Evolutionary conservation across 2,888 invertebrate genomes (phyloP), one percentile per base, ranked within the genome.

Genomic region (Andrena praecox): DNA sequence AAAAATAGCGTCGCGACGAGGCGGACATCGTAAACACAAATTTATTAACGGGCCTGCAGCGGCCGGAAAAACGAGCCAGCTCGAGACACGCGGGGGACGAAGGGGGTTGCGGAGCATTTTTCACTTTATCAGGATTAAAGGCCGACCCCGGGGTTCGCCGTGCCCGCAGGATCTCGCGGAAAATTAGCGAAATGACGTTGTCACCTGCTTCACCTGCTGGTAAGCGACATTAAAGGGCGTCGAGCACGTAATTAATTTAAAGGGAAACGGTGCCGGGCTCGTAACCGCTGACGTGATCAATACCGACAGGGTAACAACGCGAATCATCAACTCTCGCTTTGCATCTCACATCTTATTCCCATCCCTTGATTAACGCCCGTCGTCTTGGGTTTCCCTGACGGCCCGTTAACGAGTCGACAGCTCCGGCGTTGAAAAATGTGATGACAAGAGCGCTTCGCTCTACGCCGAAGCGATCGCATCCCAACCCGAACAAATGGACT

Each of bases 11-110:
- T 16, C 70, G 79, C 76, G 76, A 80, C 84, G 74, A 78, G 76
- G 56, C 81, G 86, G 90, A 87, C 87, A 81, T 83, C 84, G 89
- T 91, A 91, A 92, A 92, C 87, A 91, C 88, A 90, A 91, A 92
- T 92, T 92, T 92, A 92, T 91, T 92, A 92, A 91, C 88, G 89
- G 87, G 80, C 75, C 86, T 72, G 67, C 84, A 59, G 68, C 77
- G 76, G 71, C 77, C 77, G 81, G 74, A 82, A 85, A 84, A 75
- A 84, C 84, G 69, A 82, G 66, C 24, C 50, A 24, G 8, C 64
- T 12, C 63, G 33, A 59, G 75, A 71, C 74, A 42, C 54, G 24
- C 6, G 20, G 24, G 12, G 50, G 60, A 33, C 7, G 16, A 52
- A 5, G 50, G 27, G 24, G 20, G 29, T 8, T 8, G 69, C 42